These are phyloP conservation scores for Dromiciops gliroides DNA, from an alignment of 2,113 vertebrate genomes.

Conservation along the genomic window DNA sequence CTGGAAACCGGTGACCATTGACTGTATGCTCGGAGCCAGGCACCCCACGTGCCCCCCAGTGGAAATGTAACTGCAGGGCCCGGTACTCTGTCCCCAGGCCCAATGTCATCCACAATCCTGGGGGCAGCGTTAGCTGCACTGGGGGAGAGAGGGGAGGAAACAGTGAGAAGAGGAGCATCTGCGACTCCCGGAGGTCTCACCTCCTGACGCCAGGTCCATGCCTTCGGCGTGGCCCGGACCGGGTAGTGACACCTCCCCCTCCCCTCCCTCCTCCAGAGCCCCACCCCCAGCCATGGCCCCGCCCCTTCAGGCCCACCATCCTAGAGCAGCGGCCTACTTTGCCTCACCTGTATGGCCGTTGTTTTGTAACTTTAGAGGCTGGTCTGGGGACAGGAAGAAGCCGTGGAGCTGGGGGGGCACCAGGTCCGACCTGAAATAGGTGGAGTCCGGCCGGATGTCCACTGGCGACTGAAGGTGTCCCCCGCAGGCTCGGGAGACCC, in stretches of 20 bases:
- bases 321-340: background rate
- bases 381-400: conserved; percentile 68
- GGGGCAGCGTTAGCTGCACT: conserved; percentile 82
- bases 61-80: conserved; percentile 85
- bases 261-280: rapidly evolving
- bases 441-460: conserved; percentile 69
- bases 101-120: conserved; percentile 75
- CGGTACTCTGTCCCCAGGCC: conserved; percentile 82
- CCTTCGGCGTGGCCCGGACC: background rate
- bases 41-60: conserved; percentile 77
- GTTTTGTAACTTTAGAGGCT: conserved; percentile 79
- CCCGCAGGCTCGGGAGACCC: conserved; percentile 49
- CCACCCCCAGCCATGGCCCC: background rate
- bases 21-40: conserved; percentile 84
- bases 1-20: conserved; percentile 76
- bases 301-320: background rate
- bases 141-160: conserved; percentile 6
- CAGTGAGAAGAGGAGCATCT: rapidly evolving
- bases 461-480: conserved; percentile 83
- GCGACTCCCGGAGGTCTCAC: background rate
- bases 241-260: rapidly evolving
- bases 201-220: background rate
- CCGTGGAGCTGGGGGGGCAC: conserved; percentile 75
- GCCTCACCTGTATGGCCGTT: conserved; percentile 83
- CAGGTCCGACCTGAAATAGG: conserved; percentile 74